Percentiles rank a stretch among this genome's conserved stretches.
phyloP scores from a whole-genome alignment of 1,140 invertebrate species.

The Neuroterus valhalla region DNA sequence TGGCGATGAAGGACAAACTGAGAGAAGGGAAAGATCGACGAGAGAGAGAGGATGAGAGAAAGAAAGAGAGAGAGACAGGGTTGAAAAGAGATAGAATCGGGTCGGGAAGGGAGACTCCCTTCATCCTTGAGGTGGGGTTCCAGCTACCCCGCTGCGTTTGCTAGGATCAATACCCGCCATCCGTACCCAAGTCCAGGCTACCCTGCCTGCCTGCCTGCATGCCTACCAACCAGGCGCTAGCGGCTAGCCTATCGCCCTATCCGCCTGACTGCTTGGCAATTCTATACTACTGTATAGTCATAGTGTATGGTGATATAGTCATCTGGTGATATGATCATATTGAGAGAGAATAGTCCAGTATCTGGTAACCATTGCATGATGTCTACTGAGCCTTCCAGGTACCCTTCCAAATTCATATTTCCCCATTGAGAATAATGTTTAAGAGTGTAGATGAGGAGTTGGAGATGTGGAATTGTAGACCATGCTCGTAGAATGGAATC shows the following conservation, averaged over 20 bases:
- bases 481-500: no score
- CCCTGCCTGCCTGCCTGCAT: constrained; percentile 59
- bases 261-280: constrained; percentile 55
- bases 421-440: no score
- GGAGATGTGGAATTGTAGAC: no score
- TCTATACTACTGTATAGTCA: constrained; percentile 12
- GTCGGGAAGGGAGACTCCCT: constrained; percentile 66
- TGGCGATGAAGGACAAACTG: constrained; percentile 5
- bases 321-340: no score
- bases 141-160: constrained; percentile 69
- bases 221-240: constrained; percentile 42
- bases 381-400: no score
- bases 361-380: no score
- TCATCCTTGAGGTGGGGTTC: constrained; percentile 74
- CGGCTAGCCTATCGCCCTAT: constrained; percentile 49
- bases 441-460: no score
- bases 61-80: constrained; percentile 47
- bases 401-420: no score
- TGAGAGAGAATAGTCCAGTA: no score
- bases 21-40: not conserved
- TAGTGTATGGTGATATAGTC: no score
- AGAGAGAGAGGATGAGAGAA: not conserved
- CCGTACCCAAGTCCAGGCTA: constrained; percentile 70
- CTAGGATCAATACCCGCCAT: constrained; percentile 74
- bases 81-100: constrained; percentile 48